Base-by-base conservation (phyloP, 1,140 invertebrate genomes). In the Leptestheria dahalacensis region DNA sequence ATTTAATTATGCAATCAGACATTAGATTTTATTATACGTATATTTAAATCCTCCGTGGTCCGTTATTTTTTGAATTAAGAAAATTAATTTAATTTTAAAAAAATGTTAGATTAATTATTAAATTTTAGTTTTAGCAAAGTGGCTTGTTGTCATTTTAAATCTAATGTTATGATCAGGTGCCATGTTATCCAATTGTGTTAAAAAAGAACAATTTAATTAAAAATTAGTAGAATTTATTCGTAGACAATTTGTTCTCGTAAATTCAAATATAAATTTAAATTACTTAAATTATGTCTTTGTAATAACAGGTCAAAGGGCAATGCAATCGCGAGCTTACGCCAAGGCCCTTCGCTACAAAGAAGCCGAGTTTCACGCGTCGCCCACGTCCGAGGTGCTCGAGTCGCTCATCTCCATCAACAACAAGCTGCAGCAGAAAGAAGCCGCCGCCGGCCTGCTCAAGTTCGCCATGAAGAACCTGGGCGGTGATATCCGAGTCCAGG, bases 321-420 rank as follows among this genome's bases (percentile, higher is more conserved):
- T 90, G 83, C 79, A 84, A 41, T 87, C 85, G 68, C 62, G 65
- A 57, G 92, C 91, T 1, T 88, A 85, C 70, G 95, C 96, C 0
- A 99, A 99, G 75, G 96, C 97, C 0, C 70, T 99, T 23, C 92
- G 98, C 71, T 99, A 99, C 69, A 98, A 96, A 75, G 97, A 99
- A 73, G 90, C 96, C 67, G 92, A 99, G 70, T 99, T 98, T 67
- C 82, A 82, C 60, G 3, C 75, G 63, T 75, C 70, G 2, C 75
- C 78, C n/a, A 85, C 78, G 25, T 82, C 85, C 23, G 83, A 88
- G 62, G 88, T 96, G 0, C 83, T 97, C 2, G 94, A 97, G 69
- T 83, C 90, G 2, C 74, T 97, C 0, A 97, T 98, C 65, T 90
- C 91, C 12, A 98, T 98, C 61, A 99, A 99, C 68, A 99, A 99